Conservation (phyloP, 2,113 vertebrate genomes). For the Natator depressus region DNA sequence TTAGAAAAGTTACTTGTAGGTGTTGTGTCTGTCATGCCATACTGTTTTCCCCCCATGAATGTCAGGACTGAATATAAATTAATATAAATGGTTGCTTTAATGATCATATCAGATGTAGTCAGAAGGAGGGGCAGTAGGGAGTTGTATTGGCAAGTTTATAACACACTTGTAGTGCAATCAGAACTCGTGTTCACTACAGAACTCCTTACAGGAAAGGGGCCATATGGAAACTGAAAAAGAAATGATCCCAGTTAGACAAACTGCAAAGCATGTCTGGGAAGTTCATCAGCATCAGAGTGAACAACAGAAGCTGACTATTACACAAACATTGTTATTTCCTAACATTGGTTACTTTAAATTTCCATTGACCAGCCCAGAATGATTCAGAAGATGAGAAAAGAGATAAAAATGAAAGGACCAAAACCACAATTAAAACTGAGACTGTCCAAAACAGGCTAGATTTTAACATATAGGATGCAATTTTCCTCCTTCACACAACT, state of each 20-base stretch:
- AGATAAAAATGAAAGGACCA: neutral
- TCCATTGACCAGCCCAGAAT: neutral
- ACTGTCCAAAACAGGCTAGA: neutral
- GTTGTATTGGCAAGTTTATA: neutral
- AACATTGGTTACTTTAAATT: neutral
- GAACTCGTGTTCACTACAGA: neutral
- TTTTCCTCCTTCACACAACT: neutral
- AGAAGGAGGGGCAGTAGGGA: neutral
- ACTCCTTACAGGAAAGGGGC: rapidly evolving
- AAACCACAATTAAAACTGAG: neutral
- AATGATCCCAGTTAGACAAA: too few species aligned
- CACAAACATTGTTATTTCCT: neutral
- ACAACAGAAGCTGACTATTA: neutral
- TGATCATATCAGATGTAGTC: neutral
- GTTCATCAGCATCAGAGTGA: neutral
- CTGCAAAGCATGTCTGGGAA: neutral
- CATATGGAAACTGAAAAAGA: rapidly evolving
- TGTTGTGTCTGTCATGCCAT: neutral
- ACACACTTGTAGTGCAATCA: rapidly evolving
- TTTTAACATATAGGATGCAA: neutral
- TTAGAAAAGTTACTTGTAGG: neutral
- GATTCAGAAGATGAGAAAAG: neutral
- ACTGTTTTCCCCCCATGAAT: neutral
- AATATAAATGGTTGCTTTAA: neutral
- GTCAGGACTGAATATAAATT: neutral